phyloP scores from a whole-genome alignment of 2,797 vertebrate species.

The Mus caroli region DNA sequence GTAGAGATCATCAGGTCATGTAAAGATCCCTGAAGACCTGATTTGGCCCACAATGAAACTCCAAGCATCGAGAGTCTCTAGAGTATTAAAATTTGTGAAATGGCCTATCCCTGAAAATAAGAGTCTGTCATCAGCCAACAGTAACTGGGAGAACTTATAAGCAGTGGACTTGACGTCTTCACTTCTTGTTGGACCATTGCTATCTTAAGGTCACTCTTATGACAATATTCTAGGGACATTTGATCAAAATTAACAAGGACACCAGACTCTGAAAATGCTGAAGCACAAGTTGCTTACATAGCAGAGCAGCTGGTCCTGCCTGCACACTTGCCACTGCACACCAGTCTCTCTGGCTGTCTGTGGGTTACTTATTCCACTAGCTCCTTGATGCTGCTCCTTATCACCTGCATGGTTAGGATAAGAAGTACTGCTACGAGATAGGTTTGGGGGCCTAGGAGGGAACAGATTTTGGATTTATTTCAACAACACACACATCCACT shows the following conservation, averaged over 20 bases:
- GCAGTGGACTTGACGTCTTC: background rate
- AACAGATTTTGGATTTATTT: conserved; percentile 56
- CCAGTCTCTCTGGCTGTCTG: background rate
- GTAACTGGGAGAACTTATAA: background rate
- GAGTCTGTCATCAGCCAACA: background rate
- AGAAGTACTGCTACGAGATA: background rate
- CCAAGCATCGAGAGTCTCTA: background rate
- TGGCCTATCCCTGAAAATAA: background rate
- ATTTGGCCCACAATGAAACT: background rate
- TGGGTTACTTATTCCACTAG: background rate
- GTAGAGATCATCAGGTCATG: background rate
- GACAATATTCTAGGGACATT: conserved; percentile 25
- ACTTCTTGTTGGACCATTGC: conserved; percentile 17
- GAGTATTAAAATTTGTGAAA: background rate
- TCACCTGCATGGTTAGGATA: background rate
- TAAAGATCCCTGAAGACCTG: background rate
- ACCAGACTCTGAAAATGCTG: background rate
- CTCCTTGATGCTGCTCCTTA: background rate
- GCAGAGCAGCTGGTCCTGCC: background rate
- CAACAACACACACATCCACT: conserved; percentile 8
- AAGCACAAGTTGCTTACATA: background rate
- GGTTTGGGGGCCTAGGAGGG: conserved; percentile 14
- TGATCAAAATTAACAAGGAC: background rate
- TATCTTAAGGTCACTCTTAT: background rate
- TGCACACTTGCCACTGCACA: background rate